phyloP scores from a whole-genome alignment of 2,797 vertebrate genomes.

The Sus cebifrons region DNA sequence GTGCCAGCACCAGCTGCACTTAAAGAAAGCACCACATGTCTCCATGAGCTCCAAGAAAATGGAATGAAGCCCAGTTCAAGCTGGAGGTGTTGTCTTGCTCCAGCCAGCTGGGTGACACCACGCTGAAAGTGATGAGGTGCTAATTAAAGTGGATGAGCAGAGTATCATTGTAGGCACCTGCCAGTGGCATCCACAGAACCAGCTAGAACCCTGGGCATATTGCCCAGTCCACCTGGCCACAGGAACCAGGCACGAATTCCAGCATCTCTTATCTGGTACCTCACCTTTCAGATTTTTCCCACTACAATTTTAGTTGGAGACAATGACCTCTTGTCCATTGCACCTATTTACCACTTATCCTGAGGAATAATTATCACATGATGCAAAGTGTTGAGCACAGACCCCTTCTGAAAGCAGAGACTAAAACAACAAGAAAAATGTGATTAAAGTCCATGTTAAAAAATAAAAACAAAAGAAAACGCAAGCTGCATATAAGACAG shows the following conservation, averaged over 20 bases:
- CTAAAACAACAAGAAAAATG: conserved; percentile 40
- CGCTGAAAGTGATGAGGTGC: conserved; percentile 92
- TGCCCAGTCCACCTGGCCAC: conserved; percentile 68
- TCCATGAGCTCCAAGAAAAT: conserved; percentile 90
- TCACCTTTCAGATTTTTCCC: background rate
- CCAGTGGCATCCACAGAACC: conserved; percentile 90
- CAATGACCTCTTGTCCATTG: conserved; percentile 60
- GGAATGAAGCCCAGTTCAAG: conserved; percentile 90
- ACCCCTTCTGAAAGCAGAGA: conserved; percentile 59
- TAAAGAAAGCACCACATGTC: conserved; percentile 92
- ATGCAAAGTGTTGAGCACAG: conserved; percentile 62
- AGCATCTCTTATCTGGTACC: conserved; percentile 57
- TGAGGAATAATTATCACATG: conserved; percentile 10
- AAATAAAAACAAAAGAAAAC: background rate
- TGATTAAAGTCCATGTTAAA: background rate
- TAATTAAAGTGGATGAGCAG: conserved; percentile 93
- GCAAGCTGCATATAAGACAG: background rate
- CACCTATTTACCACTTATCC: conserved; percentile 28
- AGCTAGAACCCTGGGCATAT: conserved; percentile 82
- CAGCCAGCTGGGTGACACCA: conserved; percentile 91
- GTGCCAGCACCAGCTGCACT: conserved; percentile 92
- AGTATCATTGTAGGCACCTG: conserved; percentile 90
- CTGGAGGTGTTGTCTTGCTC: conserved; percentile 91
- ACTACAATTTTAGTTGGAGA: background rate
- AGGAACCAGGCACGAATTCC: conserved; percentile 81